phyloP scores from a whole-genome alignment of 2,797 vertebrate genomes.

The Rhyacichthys aspro region DNA sequence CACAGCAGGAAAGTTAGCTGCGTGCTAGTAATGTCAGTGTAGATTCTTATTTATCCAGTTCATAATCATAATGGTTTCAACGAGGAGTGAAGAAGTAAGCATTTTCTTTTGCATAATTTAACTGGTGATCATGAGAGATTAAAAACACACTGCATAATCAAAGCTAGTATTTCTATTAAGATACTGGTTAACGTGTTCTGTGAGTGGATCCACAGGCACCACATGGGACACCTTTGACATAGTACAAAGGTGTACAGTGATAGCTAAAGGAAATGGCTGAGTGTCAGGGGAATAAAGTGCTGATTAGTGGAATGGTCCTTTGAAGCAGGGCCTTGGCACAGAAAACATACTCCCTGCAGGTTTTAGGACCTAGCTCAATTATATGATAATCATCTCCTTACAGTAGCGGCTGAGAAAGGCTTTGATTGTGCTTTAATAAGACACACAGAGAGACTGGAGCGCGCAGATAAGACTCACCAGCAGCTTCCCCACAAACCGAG shows the following conservation, averaged over 20 bases:
- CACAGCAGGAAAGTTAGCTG: too few species aligned
- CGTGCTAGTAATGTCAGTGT: too few species aligned
- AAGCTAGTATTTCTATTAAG: too few species aligned
- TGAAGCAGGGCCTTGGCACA: constrained; percentile 29
- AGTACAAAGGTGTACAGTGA: constrained; percentile 7
- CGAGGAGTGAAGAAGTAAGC: too few species aligned
- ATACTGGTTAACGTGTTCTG: too few species aligned
- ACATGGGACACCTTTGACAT: constrained; percentile 15
- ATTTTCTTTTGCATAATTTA: too few species aligned
- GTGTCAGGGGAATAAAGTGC: constrained; percentile 14
- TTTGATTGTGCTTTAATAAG: constrained; percentile 58
- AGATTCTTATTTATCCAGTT: too few species aligned
- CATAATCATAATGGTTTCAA: too few species aligned
- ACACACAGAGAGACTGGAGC: constrained; percentile 38
- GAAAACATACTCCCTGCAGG: constrained; percentile 25
- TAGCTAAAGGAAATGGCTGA: constrained; percentile 11
- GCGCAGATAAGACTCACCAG: constrained; percentile 75
- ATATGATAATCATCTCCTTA: constrained; percentile 71
- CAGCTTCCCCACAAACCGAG: constrained; percentile 76
- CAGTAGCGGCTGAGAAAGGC: constrained; percentile 46
- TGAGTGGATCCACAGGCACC: too few species aligned
- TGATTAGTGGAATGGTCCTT: constrained; percentile 31
- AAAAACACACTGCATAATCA: too few species aligned
- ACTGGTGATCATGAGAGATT: too few species aligned
- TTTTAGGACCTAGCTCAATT: constrained; percentile 61